phyloP scores from a whole-genome alignment of 53 echinoderm and acorn worm species.

The Holothuria scabra region DNA sequence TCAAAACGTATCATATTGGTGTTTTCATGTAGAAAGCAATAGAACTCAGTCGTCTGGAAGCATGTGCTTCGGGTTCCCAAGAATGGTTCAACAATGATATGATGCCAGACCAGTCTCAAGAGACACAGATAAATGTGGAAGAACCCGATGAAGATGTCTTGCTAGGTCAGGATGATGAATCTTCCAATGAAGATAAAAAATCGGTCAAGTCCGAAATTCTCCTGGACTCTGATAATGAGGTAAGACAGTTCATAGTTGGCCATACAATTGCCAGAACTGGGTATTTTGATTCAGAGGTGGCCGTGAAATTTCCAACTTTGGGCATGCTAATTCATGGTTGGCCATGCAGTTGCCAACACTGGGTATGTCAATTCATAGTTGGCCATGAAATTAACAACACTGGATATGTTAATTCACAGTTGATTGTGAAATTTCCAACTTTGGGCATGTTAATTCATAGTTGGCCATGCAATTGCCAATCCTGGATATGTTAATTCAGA shows the following conservation, averaged over 20 bases:
- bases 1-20: background rate
- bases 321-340: too few relatives aligned
- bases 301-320: too few relatives aligned
- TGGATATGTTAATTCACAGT: background rate
- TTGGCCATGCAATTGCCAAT: too few relatives aligned
- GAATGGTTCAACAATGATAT: background rate
- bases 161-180: background rate
- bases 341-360: too few relatives aligned
- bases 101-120: background rate
- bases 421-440: background rate
- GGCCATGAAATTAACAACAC: too few relatives aligned
- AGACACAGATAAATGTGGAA: background rate
- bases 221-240: conserved; percentile 56
- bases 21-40: background rate
- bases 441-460: too few relatives aligned
- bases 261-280: too few relatives aligned
- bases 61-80: background rate
- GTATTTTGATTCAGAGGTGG: background rate
- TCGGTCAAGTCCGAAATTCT: conserved; percentile 52
- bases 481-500: conserved; percentile 2
- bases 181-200: conserved; percentile 24
- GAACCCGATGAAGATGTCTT: conserved; percentile 36
- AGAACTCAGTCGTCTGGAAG: conserved; percentile 38
- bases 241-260: background rate
- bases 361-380: conserved; percentile 1